Base-by-base conservation (phyloP, 2,888 invertebrate species). In the Metellina segmentata region DNA sequence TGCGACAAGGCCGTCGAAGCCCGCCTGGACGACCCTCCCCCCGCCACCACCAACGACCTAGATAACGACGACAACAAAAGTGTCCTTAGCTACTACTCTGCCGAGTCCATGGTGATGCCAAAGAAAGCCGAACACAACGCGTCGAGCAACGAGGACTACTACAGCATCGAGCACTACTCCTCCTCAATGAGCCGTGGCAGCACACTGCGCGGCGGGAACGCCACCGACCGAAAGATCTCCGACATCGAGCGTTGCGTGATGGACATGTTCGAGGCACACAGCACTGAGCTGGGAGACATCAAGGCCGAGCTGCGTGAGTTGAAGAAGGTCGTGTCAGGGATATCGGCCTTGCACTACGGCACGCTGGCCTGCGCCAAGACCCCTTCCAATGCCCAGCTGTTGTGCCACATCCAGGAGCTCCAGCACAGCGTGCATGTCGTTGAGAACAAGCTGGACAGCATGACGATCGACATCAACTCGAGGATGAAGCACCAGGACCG, bases 41-140 rank as follows among this genome's bases (percentile, higher is more conserved):
- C 34, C 34, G 34, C 34, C 34, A 4, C 34, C 34, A 4, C 79
- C 74, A 89, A 87, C 19, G 91, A 91, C 61, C 51, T 87, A 79
- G 92, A 92, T 72, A 89, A 88, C 48, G 92, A 92, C 82, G 92
- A 92, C 82, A 92, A 92, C 82, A 92, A 92, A 92, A 92, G 92
- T 92, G 89, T 92, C 89, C 92, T 89, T 89, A 92, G 92, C 92
- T 92, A 92, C 85, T 92, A 92, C 53, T 92, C 92, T 92, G 92
- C 92, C 88, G 88, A 92, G 82, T 89, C 89, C 49, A 75, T 88
- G 81, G 85, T 89, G 75, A 86, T 88, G 85, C 85, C 92, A 86
- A 92, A 92, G 52, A 92, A 92, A 89, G 71, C 77, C 8, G 77
- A 74, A 69, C 72, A 89, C 51, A 92, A 85, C 89, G 85, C 89